Conservation (phyloP, 2,113 vertebrate genomes). For the Lophius piscatorius region DNA sequence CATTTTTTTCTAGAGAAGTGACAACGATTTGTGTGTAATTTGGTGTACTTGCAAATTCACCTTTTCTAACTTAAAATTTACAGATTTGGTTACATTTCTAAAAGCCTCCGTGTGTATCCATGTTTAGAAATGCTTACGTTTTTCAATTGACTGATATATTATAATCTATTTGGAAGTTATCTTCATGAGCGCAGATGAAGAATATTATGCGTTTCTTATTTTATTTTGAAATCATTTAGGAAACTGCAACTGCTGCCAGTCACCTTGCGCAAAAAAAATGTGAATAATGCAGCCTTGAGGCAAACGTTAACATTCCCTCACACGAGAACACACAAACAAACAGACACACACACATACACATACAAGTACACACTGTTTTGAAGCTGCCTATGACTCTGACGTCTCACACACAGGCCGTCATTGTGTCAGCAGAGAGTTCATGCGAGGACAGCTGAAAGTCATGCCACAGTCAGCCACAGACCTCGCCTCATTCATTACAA, state of each 20-base stretch:
- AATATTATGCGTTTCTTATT: not conserved
- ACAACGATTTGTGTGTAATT: no score
- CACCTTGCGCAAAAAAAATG: not conserved
- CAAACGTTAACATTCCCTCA: not conserved
- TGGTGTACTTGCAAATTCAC: no score
- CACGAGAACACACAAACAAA: not conserved
- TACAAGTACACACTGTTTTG: slow-evolving; percentile 14
- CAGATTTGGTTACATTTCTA: no score
- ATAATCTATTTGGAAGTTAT: no score
- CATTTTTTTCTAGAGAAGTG: no score
- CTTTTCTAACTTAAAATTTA: no score
- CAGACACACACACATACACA: slow-evolving; percentile 4
- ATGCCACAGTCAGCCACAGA: slow-evolving; percentile 53
- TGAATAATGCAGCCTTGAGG: not conserved
- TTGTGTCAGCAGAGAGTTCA: slow-evolving; percentile 68
- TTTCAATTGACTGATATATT: no score
- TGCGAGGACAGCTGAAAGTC: slow-evolving; percentile 66
- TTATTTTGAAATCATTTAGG: not conserved
- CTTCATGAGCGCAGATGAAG: not conserved
- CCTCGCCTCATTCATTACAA: slow-evolving; percentile 64
- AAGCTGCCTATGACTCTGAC: slow-evolving; percentile 17
- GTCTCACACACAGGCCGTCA: slow-evolving; percentile 42
- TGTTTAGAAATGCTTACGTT: no score
- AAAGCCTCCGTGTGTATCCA: no score
- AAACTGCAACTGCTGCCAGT: not conserved